Conservation (phyloP, 92 coral and sea anemone species). For the Galaxea fascicularis region DNA sequence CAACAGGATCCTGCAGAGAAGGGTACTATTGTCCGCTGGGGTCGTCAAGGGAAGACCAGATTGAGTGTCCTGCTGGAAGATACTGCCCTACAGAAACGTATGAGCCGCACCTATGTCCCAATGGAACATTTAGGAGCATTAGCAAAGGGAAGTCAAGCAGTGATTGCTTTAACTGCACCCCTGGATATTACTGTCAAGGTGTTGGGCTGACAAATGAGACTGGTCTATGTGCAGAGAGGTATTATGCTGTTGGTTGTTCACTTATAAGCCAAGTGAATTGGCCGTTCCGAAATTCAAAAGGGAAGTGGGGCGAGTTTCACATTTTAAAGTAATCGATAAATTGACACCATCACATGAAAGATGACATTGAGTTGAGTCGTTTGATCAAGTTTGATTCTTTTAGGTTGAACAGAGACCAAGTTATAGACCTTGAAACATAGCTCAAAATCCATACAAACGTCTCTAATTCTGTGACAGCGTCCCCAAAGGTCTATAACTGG, state of each 20-base stretch:
- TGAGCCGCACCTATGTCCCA: slow-evolving; percentile 77
- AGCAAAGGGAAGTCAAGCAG: slow-evolving; percentile 70
- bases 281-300: too few species aligned
- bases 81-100: slow-evolving; percentile 80
- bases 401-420: too few species aligned
- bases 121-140: slow-evolving; percentile 89
- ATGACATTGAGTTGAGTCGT: too few species aligned
- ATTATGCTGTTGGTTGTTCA: neutral
- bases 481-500: too few species aligned
- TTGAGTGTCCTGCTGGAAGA: slow-evolving; percentile 90
- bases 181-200: slow-evolving; percentile 91
- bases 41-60: slow-evolving; percentile 83
- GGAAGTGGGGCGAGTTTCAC: too few species aligned
- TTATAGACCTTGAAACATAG: too few species aligned
- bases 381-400: too few species aligned
- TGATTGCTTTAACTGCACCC: slow-evolving; percentile 92
- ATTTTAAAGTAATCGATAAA: too few species aligned
- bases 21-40: slow-evolving; percentile 95
- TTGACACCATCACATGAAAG: too few species aligned
- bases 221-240: slow-evolving; percentile 95
- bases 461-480: too few species aligned
- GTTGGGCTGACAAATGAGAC: slow-evolving; percentile 80
- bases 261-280: too few species aligned
- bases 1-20: slow-evolving; percentile 85
- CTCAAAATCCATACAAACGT: too few species aligned